Conservation (phyloP, 2,888 invertebrate genomes). For the Eucera pruinosa region DNA sequence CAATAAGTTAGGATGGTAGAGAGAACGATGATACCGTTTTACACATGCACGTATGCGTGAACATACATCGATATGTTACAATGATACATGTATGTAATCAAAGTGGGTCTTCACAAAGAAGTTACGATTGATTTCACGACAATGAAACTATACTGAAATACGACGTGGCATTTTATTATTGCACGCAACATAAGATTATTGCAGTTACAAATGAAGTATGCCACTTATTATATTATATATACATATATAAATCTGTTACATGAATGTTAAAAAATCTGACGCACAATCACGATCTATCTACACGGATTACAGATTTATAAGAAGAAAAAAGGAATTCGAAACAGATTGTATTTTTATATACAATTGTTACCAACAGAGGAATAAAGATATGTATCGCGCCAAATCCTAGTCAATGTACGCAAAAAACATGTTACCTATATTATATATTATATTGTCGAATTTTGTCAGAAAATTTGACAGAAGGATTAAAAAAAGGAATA, state of each 20-base stretch:
- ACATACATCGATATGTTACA: constrained; percentile 57
- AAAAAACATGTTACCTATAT: constrained; percentile 79
- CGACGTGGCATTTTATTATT: constrained; percentile 62
- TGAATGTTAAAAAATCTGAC: constrained; percentile 67
- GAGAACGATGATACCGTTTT: constrained; percentile 42
- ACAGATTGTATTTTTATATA: constrained; percentile 82
- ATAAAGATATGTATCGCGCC: constrained; percentile 77
- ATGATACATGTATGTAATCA: constrained; percentile 61
- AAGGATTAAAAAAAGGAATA: constrained; percentile 71
- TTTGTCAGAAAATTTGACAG: constrained; percentile 62
- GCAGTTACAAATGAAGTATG: constrained; percentile 51
- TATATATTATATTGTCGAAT: constrained; percentile 76
- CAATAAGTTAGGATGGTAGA: constrained; percentile 66
- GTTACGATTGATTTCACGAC: constrained; percentile 50
- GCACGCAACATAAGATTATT: constrained; percentile 47
- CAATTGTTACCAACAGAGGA: constrained; percentile 77
- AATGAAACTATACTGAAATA: constrained; percentile 44
- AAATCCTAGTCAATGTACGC: constrained; percentile 81
- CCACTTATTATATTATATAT: constrained; percentile 47
- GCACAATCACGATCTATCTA: constrained; percentile 74
- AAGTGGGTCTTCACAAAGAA: constrained; percentile 62
- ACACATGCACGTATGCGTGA: constrained; percentile 34
- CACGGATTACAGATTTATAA: constrained; percentile 59
- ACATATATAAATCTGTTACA: constrained; percentile 58
- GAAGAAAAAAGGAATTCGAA: constrained; percentile 37